Percentiles rank a stretch among this genome's conserved stretches.
Conservation (phyloP, 1,140 invertebrate genomes). For the Atta cephalotes region DNA sequence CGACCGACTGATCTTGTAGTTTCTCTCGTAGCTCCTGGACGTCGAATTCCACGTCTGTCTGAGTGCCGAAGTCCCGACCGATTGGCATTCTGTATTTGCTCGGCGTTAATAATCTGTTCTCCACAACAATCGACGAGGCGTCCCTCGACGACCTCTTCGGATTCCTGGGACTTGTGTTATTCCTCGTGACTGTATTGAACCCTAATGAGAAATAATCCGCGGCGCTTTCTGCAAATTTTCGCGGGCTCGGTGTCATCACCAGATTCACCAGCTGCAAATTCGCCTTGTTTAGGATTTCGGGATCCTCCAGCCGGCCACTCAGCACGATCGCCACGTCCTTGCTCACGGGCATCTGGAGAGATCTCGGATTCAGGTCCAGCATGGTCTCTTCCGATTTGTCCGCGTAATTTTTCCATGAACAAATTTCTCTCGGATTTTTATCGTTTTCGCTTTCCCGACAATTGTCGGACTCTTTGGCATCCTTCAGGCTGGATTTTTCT, state of each 20-base stretch:
- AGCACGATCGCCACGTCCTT: slow-evolving; percentile 83
- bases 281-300: slow-evolving; percentile 76
- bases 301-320: slow-evolving; percentile 80
- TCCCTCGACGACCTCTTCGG: slow-evolving; percentile 66
- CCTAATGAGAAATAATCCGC: slow-evolving; percentile 79
- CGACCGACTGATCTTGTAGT: slow-evolving; percentile 68
- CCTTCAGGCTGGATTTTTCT: background rate
- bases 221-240: slow-evolving; percentile 61
- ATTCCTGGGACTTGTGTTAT: slow-evolving; percentile 52
- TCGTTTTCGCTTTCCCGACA: background rate
- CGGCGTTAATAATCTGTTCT: slow-evolving; percentile 88
- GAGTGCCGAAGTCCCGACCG: slow-evolving; percentile 89
- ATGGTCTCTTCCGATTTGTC: slow-evolving; percentile 33
- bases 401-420: background rate
- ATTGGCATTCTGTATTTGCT: slow-evolving; percentile 87
- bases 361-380: slow-evolving; percentile 37
- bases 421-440: background rate
- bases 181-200: slow-evolving; percentile 75
- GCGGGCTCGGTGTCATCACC: slow-evolving; percentile 76
- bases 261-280: slow-evolving; percentile 82
- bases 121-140: slow-evolving; percentile 73
- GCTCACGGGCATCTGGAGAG: slow-evolving; percentile 79
- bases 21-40: slow-evolving; percentile 71
- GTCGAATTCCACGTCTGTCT: slow-evolving; percentile 88
- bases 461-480: slow-evolving; percentile 20